A percentile compares a stretch with the other conserved stretches of the same genome.
Conservation (phyloP, 1,140 invertebrate genomes). For the Hycleus cichorii region DNA sequence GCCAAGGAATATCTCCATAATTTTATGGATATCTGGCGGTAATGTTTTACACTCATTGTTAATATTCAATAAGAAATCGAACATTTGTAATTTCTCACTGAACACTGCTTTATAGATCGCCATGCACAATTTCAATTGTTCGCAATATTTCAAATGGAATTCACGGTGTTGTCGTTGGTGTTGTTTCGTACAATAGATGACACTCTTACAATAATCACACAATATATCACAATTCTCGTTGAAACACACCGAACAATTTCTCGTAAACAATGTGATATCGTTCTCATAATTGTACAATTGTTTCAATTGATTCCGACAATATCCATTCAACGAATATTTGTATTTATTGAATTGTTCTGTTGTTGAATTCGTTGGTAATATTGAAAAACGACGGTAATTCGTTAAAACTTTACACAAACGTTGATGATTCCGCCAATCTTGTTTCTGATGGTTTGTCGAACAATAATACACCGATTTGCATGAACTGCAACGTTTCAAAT, state of each 20-base stretch:
- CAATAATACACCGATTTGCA: conserved; percentile 1
- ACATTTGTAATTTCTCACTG: background rate
- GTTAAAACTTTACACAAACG: background rate
- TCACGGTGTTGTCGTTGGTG: conserved; percentile 25
- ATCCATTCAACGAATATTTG: background rate
- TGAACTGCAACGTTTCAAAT: background rate
- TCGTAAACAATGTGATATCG: background rate
- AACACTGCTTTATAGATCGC: conserved; percentile 6
- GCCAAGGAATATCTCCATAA: background rate
- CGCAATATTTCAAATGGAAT: conserved; percentile 28
- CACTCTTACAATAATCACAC: conserved; percentile 30
- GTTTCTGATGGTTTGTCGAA: background rate
- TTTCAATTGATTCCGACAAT: background rate
- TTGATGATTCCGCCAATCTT: background rate
- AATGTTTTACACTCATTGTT: background rate
- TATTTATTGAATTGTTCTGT: background rate
- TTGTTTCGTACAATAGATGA: conserved; percentile 32
- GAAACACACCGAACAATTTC: conserved; percentile 30
- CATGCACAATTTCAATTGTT: conserved; percentile 26
- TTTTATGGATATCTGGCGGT: background rate
- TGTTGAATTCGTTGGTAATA: background rate
- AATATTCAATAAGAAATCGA: background rate
- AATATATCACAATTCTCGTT: conserved; percentile 18
- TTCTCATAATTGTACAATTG: background rate
- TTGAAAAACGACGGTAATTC: background rate